Base-by-base conservation (phyloP, 2,888 invertebrate species). In the Drosophila stalkeri region DNA sequence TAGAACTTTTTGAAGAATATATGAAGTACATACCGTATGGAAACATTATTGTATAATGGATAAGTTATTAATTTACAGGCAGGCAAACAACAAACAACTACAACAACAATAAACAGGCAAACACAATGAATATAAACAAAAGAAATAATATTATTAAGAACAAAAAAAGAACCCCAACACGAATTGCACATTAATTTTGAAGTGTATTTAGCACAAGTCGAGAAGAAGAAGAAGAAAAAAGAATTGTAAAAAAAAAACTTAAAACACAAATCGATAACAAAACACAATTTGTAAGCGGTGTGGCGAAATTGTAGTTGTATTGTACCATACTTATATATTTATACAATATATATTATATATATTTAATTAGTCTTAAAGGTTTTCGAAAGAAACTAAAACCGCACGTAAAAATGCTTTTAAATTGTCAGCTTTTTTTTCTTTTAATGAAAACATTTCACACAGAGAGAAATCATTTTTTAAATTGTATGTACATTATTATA, bases 101-200 rank as follows among this genome's bases (percentile, higher is more conserved):
- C 51, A 67, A 59, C 27, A 68, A 63, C 54, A 55, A 64, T 52
- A 64, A 79, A 31, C 56, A 67, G 71, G 51, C 62, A 65, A 52
- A 68, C 65, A 66, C 68, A 81, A 72, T 68, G 74, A 70, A 85
- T 72, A 75, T 27, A 43, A 27, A 57, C 60, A 61, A 43, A 57
- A 65, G 46, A 60, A 72, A 37, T 41, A 49, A 66, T 43, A 73
- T 70, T 80, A 74, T 71, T 89, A 79, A 85, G 85, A 77, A n/a
- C 68, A 77, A 61, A 68, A 64, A 61, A n/a, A 64, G 59, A n/a
- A 14, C 11, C 52, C 47, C 59, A 85, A 81, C 57, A 62, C 80
- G 80, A 87, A 85, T 87, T 82, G 90, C 90, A 86, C 88, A 89
- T 89, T 87, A 84, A 81, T 86, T 87, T 85, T 89, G 73, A 85